Evolutionary conservation across 2,888 invertebrate species (phyloP), one percentile per base, ranked within the genome.

Genomic region (Copidosoma aretas): DNA sequence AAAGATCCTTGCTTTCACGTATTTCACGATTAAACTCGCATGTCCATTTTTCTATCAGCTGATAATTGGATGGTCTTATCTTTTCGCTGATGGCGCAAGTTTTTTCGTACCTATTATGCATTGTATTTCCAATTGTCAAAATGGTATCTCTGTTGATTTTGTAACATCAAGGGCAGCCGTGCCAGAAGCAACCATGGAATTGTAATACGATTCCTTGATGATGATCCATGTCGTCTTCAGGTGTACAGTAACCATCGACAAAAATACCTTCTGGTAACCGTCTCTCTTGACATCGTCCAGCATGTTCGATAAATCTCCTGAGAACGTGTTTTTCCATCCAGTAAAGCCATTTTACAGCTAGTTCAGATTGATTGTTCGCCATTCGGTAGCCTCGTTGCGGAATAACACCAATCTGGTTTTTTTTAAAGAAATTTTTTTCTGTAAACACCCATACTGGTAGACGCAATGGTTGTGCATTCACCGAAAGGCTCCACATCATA

Each of bases 151-250:
- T 21, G 24, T 62, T 59, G 14, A 21, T 49, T 14, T 5, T 1
- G 21, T 53, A 62, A 54, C 59, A 70, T 5, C 24, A 12, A 14
- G 58, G 51, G 17, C 65, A 70, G 2, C 65, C 66, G 17, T 65
- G 58, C 57, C 53, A 64, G 51, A 49, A 61, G 52, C 65, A 69
- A 32, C 69, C 64, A 39, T 69, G 63, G 39, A 52, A 64, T 53
- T 65, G 58, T 8, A 32, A 32, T 32, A 32, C 8, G 32, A 32
- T 32, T 32, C 32, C 32, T 5, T 8, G 32, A 32, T 32, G 32
- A 32, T 32, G 4, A 32, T 32, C 4, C 32, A 32, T 8, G 8
- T 8, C 41, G 43, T 60, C 17, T 56, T 49, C 3, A 12, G 1
- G n/a, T 15, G 52, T 12, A 24, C 53, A 17, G 58, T 60, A 71